These are phyloP conservation scores for Uria lomvia DNA, from an alignment of 2,113 vertebrate genomes.

Conservation along the genomic window DNA sequence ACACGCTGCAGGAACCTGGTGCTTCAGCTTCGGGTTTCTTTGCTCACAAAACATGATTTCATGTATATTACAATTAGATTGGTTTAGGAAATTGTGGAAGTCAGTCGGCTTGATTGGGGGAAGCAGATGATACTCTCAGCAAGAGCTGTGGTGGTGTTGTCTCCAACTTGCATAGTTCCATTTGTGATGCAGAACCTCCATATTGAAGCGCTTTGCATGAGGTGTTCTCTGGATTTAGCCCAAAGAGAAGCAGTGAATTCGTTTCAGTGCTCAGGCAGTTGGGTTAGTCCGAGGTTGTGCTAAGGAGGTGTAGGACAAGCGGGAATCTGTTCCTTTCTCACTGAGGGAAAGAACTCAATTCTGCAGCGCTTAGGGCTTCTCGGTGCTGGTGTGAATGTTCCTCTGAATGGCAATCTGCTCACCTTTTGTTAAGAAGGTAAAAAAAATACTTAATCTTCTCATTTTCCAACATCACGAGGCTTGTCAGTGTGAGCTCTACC, in stretches of 20 bases:
- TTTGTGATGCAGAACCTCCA: fast-evolving
- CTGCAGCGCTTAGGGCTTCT: neutral
- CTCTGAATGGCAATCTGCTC: neutral
- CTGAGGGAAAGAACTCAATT: neutral
- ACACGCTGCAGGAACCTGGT: neutral
- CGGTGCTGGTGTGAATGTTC: fast-evolving
- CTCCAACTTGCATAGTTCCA: fast-evolving
- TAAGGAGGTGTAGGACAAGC: neutral
- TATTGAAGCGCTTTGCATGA: neutral
- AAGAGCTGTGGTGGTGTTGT: neutral
- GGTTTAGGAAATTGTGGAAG: neutral
- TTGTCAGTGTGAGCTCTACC: neutral
- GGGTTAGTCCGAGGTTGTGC: neutral
- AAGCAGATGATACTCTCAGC: neutral
- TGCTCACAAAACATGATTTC: neutral
- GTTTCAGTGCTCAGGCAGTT: neutral
- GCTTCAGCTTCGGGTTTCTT: neutral
- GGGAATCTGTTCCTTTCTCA: neutral
- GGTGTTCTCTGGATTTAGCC: neutral
- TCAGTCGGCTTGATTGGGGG: neutral
- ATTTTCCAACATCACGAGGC: neutral
- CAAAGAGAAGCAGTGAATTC: neutral
- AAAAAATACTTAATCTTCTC: neutral
- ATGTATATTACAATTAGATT: neutral
- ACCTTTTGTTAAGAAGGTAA: neutral